Percentiles rank a stretch among this genome's conserved stretches.
These are phyloP conservation scores for Limnodromus scolopaceus DNA, from an alignment of 2,797 vertebrate genomes.

Conservation along the genomic window DNA sequence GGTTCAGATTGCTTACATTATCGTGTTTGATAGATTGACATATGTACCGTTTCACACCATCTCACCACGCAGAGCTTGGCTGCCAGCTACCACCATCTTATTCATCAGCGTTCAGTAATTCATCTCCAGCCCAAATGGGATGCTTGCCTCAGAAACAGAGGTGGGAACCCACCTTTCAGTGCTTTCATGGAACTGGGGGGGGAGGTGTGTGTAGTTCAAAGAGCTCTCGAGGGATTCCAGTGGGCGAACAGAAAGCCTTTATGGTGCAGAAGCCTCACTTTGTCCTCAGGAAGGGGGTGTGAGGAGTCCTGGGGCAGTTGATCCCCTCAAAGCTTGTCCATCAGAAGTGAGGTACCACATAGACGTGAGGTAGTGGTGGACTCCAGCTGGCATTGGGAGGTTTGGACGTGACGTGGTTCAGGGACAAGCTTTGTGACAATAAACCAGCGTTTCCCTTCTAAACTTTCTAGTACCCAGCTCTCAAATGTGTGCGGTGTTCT, in stretches of 20 bases:
- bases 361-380: background rate
- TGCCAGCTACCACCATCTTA: slow-evolving; percentile 72
- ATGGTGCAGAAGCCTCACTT: background rate
- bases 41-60: slow-evolving; percentile 72
- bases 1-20: slow-evolving; percentile 69
- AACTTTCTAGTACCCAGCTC: background rate
- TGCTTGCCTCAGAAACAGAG: background rate
- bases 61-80: slow-evolving; percentile 66
- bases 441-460: background rate
- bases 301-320: background rate
- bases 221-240: background rate
- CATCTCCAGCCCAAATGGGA: slow-evolving; percentile 52
- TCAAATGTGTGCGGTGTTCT: background rate
- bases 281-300: background rate
- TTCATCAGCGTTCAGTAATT: slow-evolving; percentile 63
- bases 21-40: slow-evolving; percentile 69
- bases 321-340: background rate
- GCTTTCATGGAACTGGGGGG: background rate
- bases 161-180: slow-evolving; percentile 25
- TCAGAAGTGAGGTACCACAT: accelerated
- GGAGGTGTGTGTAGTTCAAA: accelerated
- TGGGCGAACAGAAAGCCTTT: background rate
- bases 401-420: accelerated
- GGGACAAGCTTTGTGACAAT: background rate
- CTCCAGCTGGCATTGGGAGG: background rate